Evolutionary conservation across 2,113 vertebrate species (phyloP).

Genomic region (Accipiter virgatus): DNA sequence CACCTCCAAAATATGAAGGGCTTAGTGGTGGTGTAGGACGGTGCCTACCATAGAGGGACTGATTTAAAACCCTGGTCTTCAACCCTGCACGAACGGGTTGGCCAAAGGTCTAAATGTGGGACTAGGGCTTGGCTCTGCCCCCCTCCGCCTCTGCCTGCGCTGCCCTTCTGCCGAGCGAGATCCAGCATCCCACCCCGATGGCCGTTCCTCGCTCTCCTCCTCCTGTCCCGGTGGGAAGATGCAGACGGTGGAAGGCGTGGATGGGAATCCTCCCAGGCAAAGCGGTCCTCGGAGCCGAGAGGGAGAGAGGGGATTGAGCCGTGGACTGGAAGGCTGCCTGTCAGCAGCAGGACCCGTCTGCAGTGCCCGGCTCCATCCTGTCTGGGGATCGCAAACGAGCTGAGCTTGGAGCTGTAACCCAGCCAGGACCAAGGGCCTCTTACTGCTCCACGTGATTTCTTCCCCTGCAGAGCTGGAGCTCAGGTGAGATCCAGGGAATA

Average conservation of each 20-base stretch:
- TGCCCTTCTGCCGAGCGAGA: neutral
- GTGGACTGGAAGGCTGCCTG: neutral
- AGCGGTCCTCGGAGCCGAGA: neutral
- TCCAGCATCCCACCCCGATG: accelerated
- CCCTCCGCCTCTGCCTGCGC: neutral
- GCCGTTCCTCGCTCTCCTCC: neutral
- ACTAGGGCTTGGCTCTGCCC: neutral
- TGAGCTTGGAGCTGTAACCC: neutral
- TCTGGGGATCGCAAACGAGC: neutral
- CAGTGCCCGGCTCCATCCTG: neutral
- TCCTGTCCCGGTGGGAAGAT: neutral
- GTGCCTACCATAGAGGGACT: neutral
- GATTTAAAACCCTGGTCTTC: neutral
- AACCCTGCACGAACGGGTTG: neutral
- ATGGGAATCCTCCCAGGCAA: neutral
- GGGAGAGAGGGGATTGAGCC: neutral
- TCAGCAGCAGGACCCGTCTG: neutral
- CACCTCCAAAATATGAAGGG: neutral
- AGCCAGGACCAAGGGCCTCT: neutral
- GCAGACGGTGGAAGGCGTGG: neutral
- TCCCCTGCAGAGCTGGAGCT: neutral
- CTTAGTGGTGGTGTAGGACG: neutral
- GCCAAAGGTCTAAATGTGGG: neutral
- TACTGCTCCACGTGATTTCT: neutral
- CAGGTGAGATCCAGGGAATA: constrained; percentile 27